Base-by-base conservation (phyloP, 2,113 vertebrate genomes). In the Holacanthus passer region DNA sequence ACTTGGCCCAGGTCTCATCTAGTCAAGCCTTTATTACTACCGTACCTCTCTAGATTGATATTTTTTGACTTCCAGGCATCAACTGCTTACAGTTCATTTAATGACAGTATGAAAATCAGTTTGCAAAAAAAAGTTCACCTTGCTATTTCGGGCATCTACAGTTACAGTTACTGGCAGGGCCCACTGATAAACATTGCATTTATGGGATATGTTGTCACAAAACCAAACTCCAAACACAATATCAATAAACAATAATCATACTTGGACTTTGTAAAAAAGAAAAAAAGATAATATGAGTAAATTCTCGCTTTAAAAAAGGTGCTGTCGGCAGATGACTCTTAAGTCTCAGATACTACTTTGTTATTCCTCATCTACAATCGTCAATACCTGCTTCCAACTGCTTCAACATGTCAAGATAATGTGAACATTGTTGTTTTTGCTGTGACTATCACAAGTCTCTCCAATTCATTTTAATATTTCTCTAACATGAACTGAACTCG, bases 401-500 rank as follows among this genome's bases (percentile, higher is more conserved):
- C 10, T 71, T 45, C 24, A 55, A 2, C 41, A 55, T 3, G 6
- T 55, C n/a, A 50, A 22, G 19, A 72, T 13, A 41, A 14, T 0
- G 0, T 35, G 4, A 65, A 27, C 0, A 3, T 43, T 12, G 29
- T 35, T 65, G 32, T 58, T 20, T 58, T 52, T 31, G 13, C n/a
- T 47, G 29, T 45, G 68, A 27, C 53, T 22, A 17, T 47, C 4
- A n/a, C 5, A 58, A 32, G 5, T 37, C 29, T 66, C n/a, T 73
- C 11, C 22, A 43, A 22, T 31, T 69, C 7, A 43, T 56, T 63
- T 69, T 37, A 35, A 60, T 45, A 62, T 77, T 73, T 79, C 19
- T 17, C 19, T 7, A 32, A 68, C 16, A 69, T 24, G 16, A 73
- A 48, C 22, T 47, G 11, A 77, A 82, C 63, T 43, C 16, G 69